Evolutionary conservation across 2,888 invertebrate genomes (phyloP), one percentile per base, ranked within the genome.

Genomic region (Mechanitis messenoides): DNA sequence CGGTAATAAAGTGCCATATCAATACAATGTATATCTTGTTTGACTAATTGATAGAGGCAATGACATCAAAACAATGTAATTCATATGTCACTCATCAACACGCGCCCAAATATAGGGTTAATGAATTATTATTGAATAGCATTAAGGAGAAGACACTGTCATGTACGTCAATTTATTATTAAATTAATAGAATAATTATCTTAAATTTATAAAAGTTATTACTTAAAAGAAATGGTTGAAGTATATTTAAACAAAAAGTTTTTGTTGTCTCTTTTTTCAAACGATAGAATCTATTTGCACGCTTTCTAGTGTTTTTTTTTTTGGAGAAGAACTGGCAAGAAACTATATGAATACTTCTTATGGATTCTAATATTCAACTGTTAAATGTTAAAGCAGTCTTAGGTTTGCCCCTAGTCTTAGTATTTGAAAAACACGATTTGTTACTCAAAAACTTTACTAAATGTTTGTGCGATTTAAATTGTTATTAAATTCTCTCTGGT

Each of bases 71-170:
- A 70, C 72, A 72, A 70, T 70, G 67, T 68, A 70, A 79, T 79
- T 80, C 81, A 79, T 76, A 76, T 80, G 80, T 79, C 82, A 78
- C 68, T 80, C 77, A 75, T 77, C 73, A 75, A 77, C 78, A 77
- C 77, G 73, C 69, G 62, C 61, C 76, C 76, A 73, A 83, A 80
- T 77, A 78, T 67, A 74, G 71, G 62, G 68, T 69, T 74, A 71
- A 75, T 78, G 76, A 81, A 79, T 78, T 79, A 77, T 79, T 78
- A 75, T 71, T 76, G 67, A 69, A 60, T 63, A 67, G 58, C 61
- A 54, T 75, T 74, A 74, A 74, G 72, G 63, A 66, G 70, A 71
- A 66, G 72, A 45, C 20, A 33, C 12, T 42, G 28, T 35, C 33
- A 20, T 9, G 4, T 50, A 11, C 9, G 7, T 6, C 6, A 35